These are phyloP conservation scores for Sycophaga agraensis DNA, from an alignment of 1,140 invertebrate genomes.

Conservation along the genomic window DNA sequence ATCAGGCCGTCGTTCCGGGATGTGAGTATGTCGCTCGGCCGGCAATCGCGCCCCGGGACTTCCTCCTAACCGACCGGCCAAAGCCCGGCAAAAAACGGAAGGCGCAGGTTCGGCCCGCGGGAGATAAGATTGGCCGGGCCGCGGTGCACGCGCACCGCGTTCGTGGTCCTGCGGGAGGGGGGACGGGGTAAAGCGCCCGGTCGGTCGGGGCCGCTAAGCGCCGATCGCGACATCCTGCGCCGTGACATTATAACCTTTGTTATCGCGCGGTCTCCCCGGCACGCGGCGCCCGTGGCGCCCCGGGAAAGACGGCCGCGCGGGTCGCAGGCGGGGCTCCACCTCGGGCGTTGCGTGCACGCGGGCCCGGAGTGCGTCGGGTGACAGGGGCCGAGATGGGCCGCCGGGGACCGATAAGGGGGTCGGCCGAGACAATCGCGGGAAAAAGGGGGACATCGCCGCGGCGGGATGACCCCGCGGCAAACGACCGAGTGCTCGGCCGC, in stretches of 20 bases:
- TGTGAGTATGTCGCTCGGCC: too few relatives aligned
- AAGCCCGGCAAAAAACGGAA: too few relatives aligned
- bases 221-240: conserved; percentile 28
- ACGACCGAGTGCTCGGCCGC: too few relatives aligned
- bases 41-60: neutral
- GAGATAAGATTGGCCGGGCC: too few relatives aligned
- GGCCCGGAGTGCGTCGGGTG: neutral
- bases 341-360: neutral
- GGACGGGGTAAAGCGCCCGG: too few relatives aligned
- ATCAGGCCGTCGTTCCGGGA: too few relatives aligned
- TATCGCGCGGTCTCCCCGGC: conserved; percentile 33
- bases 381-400: neutral
- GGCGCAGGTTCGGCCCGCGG: too few relatives aligned
- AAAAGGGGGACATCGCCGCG: too few relatives aligned
- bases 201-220: conserved; percentile 40
- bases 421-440: neutral
- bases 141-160: neutral
- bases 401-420: neutral
- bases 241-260: conserved; percentile 40
- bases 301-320: too few relatives aligned
- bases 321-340: too few relatives aligned
- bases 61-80: neutral
- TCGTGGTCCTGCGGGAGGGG: conserved; percentile 13
- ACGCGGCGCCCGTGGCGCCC: too few relatives aligned
- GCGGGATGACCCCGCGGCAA: too few relatives aligned